Percentiles rank a stretch among this genome's conserved stretches.
Conservation (phyloP, 2,797 vertebrate species). For the Eospalax fontanierii region DNA sequence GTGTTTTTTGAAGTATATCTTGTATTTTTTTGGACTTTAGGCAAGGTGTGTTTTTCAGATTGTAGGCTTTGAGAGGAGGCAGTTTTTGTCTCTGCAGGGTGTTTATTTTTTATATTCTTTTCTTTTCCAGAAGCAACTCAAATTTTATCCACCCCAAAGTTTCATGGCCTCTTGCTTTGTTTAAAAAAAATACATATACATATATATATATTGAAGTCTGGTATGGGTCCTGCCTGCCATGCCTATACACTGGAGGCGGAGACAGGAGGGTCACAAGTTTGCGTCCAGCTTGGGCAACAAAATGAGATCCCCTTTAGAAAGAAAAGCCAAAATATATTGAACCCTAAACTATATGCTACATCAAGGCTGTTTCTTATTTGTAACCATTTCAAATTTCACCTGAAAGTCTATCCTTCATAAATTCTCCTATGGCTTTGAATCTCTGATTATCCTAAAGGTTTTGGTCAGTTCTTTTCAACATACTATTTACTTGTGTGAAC, state of each 20-base stretch:
- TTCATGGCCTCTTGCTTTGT: neutral
- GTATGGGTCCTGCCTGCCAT: neutral
- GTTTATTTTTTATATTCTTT: neutral
- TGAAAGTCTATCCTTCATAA: neutral
- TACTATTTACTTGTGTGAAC: neutral
- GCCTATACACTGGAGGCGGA: neutral
- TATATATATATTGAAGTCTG: neutral
- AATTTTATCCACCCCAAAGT: neutral
- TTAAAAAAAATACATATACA: neutral
- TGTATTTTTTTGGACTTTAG: neutral
- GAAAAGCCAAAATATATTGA: neutral
- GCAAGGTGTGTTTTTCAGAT: neutral
- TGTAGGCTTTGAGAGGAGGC: neutral
- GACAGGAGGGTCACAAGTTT: neutral
- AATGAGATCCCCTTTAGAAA: neutral
- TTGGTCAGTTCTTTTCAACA: neutral
- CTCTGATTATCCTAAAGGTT: neutral
- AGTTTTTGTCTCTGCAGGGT: neutral
- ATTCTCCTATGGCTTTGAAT: neutral
- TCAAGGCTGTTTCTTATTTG: neutral
- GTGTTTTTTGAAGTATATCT: neutral
- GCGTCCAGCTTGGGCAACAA: neutral
- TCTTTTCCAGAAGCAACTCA: slow-evolving; percentile 1
- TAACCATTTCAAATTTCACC: neutral
- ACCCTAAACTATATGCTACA: neutral